A percentile compares a stretch with the other conserved stretches of the same genome.
These are phyloP conservation scores for Luidia sarsii DNA, from an alignment of 53 echinoderm and acorn worm species.

Conservation along the genomic window DNA sequence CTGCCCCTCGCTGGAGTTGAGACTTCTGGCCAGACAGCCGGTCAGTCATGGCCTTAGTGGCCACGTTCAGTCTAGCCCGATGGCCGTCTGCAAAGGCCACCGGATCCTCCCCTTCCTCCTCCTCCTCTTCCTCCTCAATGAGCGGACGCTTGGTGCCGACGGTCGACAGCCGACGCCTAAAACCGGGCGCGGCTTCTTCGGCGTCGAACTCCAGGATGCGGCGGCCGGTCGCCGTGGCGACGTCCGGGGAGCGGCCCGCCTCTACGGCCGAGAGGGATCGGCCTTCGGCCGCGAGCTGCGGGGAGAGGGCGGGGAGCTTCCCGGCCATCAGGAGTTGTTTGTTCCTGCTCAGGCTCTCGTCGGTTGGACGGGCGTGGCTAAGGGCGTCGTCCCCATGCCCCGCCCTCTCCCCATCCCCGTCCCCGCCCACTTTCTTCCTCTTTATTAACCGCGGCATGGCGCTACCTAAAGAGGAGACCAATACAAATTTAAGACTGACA, in stretches of 20 bases:
- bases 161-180: neutral
- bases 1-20: neutral
- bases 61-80: neutral
- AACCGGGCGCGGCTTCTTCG: neutral
- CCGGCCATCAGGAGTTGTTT: constrained; percentile 22
- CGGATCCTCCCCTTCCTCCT: neutral
- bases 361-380: neutral
- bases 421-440: constrained; percentile 6
- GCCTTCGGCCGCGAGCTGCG: neutral
- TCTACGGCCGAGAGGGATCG: neutral
- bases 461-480: too few species aligned
- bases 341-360: constrained; percentile 6
- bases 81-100: neutral
- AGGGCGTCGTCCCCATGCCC: neutral
- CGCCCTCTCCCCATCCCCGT: neutral
- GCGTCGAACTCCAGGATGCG: constrained; percentile 10
- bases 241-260: too few species aligned
- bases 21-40: constrained; percentile 24
- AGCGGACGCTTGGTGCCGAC: neutral
- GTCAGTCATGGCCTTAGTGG: constrained; percentile 24
- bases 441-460: constrained; percentile 42
- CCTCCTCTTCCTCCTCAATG: constrained; percentile 19
- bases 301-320: constrained; percentile 14
- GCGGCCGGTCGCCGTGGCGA: neutral
- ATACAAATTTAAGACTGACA: too few species aligned